Evolutionary conservation across 2,888 invertebrate genomes (phyloP).

Genomic region (Epistrophe eligans): DNA sequence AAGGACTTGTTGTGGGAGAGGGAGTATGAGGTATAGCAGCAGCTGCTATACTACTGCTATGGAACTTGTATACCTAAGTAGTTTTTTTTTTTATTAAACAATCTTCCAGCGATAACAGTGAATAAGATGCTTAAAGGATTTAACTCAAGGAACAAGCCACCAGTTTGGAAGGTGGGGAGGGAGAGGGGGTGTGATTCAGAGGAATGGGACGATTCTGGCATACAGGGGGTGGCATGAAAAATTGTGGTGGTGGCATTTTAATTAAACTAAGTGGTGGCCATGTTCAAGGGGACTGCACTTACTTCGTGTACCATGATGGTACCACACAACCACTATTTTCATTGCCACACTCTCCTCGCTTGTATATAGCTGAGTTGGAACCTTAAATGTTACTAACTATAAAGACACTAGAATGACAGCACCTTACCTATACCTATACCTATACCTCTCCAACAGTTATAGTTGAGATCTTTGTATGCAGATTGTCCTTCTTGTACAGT

Average conservation of each 20-base stretch:
- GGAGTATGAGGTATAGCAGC: constrained; percentile 28
- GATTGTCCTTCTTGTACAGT: constrained; percentile 6
- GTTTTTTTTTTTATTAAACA: constrained; percentile 22
- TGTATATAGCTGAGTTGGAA: background rate
- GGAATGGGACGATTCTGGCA: constrained; percentile 8
- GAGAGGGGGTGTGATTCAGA: background rate
- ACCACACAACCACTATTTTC: constrained; percentile 46
- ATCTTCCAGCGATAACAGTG: constrained; percentile 70
- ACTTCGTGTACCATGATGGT: constrained; percentile 43
- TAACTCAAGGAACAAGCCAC: constrained; percentile 54
- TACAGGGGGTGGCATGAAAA: constrained; percentile 1
- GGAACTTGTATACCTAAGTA: constrained; percentile 17
- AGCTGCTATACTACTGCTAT: constrained; percentile 14
- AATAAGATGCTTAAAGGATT: constrained; percentile 75
- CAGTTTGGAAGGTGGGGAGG: background rate
- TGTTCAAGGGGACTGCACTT: constrained; percentile 68
- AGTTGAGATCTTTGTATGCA: constrained; percentile 13
- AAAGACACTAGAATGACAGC: constrained; percentile 28
- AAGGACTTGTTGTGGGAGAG: constrained; percentile 54
- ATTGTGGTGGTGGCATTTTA: constrained; percentile 68
- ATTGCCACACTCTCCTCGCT: constrained; percentile 36
- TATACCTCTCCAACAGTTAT: background rate
- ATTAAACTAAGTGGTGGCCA: constrained; percentile 76
- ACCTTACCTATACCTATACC: background rate
- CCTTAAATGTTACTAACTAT: constrained; percentile 1